phyloP scores from a whole-genome alignment of 2,888 invertebrate genomes.

The Caenorhabditis angaria region DNA sequence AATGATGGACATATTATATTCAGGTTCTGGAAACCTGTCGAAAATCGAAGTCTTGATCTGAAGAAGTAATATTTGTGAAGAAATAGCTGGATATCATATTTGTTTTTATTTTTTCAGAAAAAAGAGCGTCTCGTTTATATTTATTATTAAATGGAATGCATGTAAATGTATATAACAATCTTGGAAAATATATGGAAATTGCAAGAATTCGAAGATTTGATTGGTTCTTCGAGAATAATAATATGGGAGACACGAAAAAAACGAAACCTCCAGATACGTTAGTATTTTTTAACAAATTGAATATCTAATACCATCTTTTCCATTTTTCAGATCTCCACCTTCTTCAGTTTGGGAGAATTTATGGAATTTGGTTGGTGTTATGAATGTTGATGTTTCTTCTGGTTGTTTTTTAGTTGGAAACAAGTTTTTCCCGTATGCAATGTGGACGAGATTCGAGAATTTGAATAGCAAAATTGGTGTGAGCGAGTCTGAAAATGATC shows the following conservation, averaged over 20 bases:
- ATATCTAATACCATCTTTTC: not conserved
- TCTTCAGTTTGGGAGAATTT: constrained; percentile 56
- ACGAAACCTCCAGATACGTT: constrained; percentile 41
- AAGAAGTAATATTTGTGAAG: constrained; percentile 17
- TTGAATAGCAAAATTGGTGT: constrained; percentile 79
- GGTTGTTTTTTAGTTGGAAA: constrained; percentile 94
- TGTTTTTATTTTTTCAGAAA: too few relatives aligned
- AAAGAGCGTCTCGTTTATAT: constrained; percentile 77
- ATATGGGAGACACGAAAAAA: constrained; percentile 32
- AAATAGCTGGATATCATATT: not conserved
- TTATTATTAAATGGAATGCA: constrained; percentile 85
- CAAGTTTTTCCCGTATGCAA: constrained; percentile 88
- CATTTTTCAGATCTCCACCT: constrained; percentile 31
- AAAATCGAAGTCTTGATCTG: constrained; percentile 37
- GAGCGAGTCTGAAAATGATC: constrained; percentile 78
- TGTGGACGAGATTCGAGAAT: constrained; percentile 88
- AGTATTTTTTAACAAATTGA: not conserved
- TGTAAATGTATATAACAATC: constrained; percentile 77
- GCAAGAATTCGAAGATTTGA: constrained; percentile 44
- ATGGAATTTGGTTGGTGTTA: constrained; percentile 63
- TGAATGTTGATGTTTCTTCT: constrained; percentile 83
- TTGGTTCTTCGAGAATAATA: constrained; percentile 42
- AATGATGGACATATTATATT: constrained; percentile 98
- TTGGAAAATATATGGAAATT: constrained; percentile 60
- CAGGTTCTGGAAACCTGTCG: constrained; percentile 94